Evolutionary conservation across 2,888 invertebrate species (phyloP).

Genomic region (Iselma pallidipennis): DNA sequence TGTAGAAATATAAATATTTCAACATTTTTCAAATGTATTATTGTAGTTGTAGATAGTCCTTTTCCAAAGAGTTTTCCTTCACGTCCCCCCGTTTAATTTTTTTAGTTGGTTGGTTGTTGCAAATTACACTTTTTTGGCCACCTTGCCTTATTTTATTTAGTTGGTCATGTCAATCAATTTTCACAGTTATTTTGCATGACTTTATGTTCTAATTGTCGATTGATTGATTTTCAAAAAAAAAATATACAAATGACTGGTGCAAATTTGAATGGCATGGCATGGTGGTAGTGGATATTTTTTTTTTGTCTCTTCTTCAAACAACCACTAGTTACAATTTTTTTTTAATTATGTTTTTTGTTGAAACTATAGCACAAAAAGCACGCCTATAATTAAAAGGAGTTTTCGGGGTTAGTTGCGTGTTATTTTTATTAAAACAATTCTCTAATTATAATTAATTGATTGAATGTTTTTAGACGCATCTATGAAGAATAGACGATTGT

Average conservation of each 20-base stretch:
- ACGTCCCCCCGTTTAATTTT: no score
- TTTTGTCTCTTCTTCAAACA: not conserved
- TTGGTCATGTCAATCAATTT: constrained; percentile 4
- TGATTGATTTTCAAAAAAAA: not conserved
- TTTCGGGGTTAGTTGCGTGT: constrained; percentile 14
- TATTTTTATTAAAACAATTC: not conserved
- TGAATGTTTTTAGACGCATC: constrained; percentile 43
- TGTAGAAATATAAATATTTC: constrained; percentile 48
- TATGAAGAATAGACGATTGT: constrained; percentile 38
- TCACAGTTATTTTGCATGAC: not conserved
- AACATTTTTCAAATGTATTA: constrained; percentile 33
- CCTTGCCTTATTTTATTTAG: no score
- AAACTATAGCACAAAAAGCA: constrained; percentile 26
- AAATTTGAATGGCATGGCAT: constrained; percentile 11
- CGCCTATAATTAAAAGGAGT: constrained; percentile 19
- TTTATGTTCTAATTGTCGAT: not conserved
- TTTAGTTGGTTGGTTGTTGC: not conserved
- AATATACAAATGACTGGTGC: not conserved
- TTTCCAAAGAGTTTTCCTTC: constrained; percentile 4
- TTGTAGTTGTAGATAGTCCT: constrained; percentile 24
- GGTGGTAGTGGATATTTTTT: not conserved
- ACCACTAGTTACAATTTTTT: not conserved
- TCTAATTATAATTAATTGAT: constrained; percentile 13
- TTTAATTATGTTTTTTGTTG: constrained; percentile 1
- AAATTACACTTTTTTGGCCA: constrained; percentile 4